Conservation (phyloP, 2,888 invertebrate genomes). For the Acleris laterana region DNA sequence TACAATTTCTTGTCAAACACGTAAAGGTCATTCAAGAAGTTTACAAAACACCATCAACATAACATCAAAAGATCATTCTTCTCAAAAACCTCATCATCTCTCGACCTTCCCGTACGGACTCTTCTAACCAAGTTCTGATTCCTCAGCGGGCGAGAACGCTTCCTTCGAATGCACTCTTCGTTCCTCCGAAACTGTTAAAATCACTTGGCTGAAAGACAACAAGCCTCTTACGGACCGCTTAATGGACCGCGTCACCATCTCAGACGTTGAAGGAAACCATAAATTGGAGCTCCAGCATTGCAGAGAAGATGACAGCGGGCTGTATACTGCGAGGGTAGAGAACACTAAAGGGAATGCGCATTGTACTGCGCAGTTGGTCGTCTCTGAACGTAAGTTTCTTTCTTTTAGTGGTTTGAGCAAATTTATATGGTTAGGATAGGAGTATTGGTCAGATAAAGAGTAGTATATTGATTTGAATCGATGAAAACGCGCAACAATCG, state of each 20-base stretch:
- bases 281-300: conserved; percentile 91
- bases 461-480: too few species aligned
- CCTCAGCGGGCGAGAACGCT: conserved; percentile 92
- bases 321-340: conserved; percentile 95
- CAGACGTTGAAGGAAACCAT: conserved; percentile 84
- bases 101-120: conserved; percentile 61
- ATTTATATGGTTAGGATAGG: conserved; percentile 24
- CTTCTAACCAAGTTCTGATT: conserved; percentile 64
- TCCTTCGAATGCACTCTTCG: conserved; percentile 91
- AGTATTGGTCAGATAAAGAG: too few species aligned
- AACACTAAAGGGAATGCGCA: conserved; percentile 91
- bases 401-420: conserved; percentile 38
- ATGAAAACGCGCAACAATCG: too few species aligned
- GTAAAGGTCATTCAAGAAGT: too few species aligned
- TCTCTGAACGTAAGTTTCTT: conserved; percentile 90
- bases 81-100: conserved; percentile 31
- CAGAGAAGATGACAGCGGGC: conserved; percentile 91
- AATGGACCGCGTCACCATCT: conserved; percentile 89
- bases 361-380: conserved; percentile 94
- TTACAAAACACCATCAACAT: not conserved
- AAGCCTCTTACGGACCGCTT: conserved; percentile 90
- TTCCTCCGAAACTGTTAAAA: conserved; percentile 84
- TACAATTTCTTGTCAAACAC: too few species aligned
- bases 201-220: conserved; percentile 95
- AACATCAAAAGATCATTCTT: not conserved